Evolutionary conservation across 2,113 vertebrate species (phyloP).

Genomic region (Aplodontia rufa): DNA sequence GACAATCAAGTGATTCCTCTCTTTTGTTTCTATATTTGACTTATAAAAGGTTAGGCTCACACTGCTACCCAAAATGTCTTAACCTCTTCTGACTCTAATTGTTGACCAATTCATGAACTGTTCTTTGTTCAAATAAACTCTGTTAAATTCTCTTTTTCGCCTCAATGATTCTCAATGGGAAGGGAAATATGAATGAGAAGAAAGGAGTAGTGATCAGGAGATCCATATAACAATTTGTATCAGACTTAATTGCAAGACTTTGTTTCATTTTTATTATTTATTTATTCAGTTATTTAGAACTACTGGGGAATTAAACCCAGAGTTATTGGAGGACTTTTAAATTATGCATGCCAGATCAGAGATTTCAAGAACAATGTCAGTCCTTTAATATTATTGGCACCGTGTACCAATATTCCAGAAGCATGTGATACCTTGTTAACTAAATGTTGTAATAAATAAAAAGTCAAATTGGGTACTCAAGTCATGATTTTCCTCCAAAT

Average conservation of each 20-base stretch:
- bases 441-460: neutral
- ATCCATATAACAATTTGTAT: neutral
- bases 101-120: neutral
- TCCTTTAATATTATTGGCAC: neutral
- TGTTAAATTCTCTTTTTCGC: neutral
- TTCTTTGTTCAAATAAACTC: neutral
- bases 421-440: neutral
- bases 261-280: neutral
- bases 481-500: neutral
- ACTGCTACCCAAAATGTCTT: neutral
- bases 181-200: neutral
- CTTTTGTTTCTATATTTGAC: fast-evolving
- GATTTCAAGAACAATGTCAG: neutral
- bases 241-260: neutral
- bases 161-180: neutral
- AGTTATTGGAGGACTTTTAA: neutral
- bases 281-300: neutral
- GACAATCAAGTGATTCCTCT: neutral
- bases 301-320: neutral
- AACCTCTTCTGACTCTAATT: neutral
- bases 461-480: neutral
- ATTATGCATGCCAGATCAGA: neutral
- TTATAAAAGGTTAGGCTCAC: neutral
- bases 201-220: neutral
- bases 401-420: neutral